Conservation (phyloP, 2,113 vertebrate genomes). For the Sakesphorus luctuosus region DNA sequence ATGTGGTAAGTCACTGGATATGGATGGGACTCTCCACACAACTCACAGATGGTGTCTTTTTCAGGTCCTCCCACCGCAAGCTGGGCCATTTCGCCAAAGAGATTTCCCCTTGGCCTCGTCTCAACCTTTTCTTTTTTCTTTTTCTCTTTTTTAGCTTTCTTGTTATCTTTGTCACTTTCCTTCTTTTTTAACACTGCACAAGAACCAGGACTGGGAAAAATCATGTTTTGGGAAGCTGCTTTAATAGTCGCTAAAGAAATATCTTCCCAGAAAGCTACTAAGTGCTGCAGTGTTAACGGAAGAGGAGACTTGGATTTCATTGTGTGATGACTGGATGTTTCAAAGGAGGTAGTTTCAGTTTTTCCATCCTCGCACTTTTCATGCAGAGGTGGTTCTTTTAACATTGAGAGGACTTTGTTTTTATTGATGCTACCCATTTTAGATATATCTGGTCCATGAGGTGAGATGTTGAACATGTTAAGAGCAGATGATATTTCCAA, state of each 20-base stretch:
- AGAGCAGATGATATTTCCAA: slow-evolving; percentile 97
- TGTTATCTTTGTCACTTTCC: slow-evolving; percentile 93
- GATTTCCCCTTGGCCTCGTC: slow-evolving; percentile 91
- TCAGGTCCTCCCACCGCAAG: slow-evolving; percentile 96
- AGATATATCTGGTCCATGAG: slow-evolving; percentile 97
- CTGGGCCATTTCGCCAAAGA: slow-evolving; percentile 99
- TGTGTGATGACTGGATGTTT: slow-evolving; percentile 82
- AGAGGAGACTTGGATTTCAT: slow-evolving; percentile 91
- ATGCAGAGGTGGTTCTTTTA: slow-evolving; percentile 94
- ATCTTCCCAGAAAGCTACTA: slow-evolving; percentile 99
- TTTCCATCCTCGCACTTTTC: slow-evolving; percentile 97
- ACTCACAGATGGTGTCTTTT: slow-evolving; percentile 97
- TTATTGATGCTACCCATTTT: slow-evolving; percentile 99
- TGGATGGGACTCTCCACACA: slow-evolving; percentile 96
- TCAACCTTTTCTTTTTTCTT: slow-evolving; percentile 98
- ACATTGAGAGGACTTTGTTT: slow-evolving; percentile 98
- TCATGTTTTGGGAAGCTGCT: slow-evolving; percentile 99
- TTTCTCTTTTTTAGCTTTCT: slow-evolving; percentile 96
- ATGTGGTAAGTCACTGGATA: slow-evolving; percentile 99
- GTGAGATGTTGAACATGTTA: slow-evolving; percentile 97
- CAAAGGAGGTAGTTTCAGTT: slow-evolving; percentile 82
- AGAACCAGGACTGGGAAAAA: slow-evolving; percentile 97
- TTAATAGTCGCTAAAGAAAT: slow-evolving; percentile 98
- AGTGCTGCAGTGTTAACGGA: slow-evolving; percentile 93
- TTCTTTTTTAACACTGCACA: slow-evolving; percentile 97